phyloP scores from a whole-genome alignment of 2,888 invertebrate genomes.

The Eristalis pertinax region DNA sequence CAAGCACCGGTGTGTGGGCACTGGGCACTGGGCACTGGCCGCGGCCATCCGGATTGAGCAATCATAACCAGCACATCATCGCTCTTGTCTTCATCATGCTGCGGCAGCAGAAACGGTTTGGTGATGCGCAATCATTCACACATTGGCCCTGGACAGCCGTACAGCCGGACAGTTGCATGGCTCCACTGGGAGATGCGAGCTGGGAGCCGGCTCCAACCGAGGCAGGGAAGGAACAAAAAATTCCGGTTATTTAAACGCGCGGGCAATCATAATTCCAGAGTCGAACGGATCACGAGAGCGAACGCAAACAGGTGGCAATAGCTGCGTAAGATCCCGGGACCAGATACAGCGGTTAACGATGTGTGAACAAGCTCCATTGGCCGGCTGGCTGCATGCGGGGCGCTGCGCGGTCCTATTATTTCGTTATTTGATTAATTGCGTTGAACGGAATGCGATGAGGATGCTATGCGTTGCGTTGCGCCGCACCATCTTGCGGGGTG shows the following conservation, averaged over 20 bases:
- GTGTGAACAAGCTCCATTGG: slow-evolving; percentile 60
- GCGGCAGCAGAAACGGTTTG: slow-evolving; percentile 17
- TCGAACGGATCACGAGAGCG: slow-evolving; percentile 44
- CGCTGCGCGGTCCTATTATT: slow-evolving; percentile 31
- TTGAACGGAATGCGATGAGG: slow-evolving; percentile 40
- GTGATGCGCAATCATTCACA: slow-evolving; percentile 55
- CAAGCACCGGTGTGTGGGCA: slow-evolving; percentile 18
- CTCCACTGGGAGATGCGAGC: background rate
- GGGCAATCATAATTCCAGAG: slow-evolving; percentile 58
- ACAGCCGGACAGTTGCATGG: slow-evolving; percentile 3
- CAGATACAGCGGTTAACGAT: slow-evolving; percentile 63
- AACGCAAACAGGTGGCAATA: slow-evolving; percentile 37
- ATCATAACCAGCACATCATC: slow-evolving; percentile 67
- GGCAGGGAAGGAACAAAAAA: background rate
- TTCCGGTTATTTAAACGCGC: slow-evolving; percentile 65
- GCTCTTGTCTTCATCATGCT: slow-evolving; percentile 46
- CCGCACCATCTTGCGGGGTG: slow-evolving; percentile 26
- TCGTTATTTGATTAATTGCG: slow-evolving; percentile 63
- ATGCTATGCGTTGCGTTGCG: slow-evolving; percentile 48
- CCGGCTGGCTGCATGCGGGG: background rate
- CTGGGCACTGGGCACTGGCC: background rate
- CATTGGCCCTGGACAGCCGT: slow-evolving; percentile 20
- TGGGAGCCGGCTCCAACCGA: background rate
- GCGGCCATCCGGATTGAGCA: slow-evolving; percentile 45
- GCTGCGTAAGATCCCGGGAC: slow-evolving; percentile 55